A percentile compares a stretch with the other conserved stretches of the same genome.
These are phyloP conservation scores for Aphidius ervi DNA, from an alignment of 1,140 invertebrate species.

Conservation along the genomic window DNA sequence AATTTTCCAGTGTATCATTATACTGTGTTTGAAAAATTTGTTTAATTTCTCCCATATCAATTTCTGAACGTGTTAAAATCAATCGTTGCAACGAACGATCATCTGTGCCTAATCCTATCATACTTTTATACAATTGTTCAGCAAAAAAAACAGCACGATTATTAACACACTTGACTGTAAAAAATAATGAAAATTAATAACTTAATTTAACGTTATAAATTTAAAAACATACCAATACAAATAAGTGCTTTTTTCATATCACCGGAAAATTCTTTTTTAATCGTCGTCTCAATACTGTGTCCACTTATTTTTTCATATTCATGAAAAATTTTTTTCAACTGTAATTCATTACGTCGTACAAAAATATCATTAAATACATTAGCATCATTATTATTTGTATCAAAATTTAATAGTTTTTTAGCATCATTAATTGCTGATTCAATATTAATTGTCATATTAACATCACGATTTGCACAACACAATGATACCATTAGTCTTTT, in stretches of 20 bases:
- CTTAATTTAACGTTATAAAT: too few relatives aligned
- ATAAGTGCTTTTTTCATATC: constrained; percentile 78
- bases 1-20: constrained; percentile 71
- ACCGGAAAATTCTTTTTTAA: constrained; percentile 84
- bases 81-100: constrained; percentile 82
- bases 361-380: constrained; percentile 80
- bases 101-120: constrained; percentile 84
- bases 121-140: constrained; percentile 79
- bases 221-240: constrained; percentile 51
- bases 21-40: constrained; percentile 70
- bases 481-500: too few relatives aligned
- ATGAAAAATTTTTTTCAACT: constrained; percentile 72
- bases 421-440: too few relatives aligned
- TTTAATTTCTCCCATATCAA: constrained; percentile 86
- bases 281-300: constrained; percentile 77
- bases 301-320: constrained; percentile 75
- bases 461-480: too few relatives aligned
- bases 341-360: constrained; percentile 69
- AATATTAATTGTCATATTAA: too few relatives aligned
- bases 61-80: constrained; percentile 80
- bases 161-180: constrained; percentile 71
- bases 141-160: constrained; percentile 87
- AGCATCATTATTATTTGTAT: constrained; percentile 71
- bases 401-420: constrained; percentile 53
- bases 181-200: background rate